Percentiles rank a stretch among this genome's conserved stretches.
Conservation (phyloP, 23 tunicate genomes). For the Phallusia fumigata region DNA sequence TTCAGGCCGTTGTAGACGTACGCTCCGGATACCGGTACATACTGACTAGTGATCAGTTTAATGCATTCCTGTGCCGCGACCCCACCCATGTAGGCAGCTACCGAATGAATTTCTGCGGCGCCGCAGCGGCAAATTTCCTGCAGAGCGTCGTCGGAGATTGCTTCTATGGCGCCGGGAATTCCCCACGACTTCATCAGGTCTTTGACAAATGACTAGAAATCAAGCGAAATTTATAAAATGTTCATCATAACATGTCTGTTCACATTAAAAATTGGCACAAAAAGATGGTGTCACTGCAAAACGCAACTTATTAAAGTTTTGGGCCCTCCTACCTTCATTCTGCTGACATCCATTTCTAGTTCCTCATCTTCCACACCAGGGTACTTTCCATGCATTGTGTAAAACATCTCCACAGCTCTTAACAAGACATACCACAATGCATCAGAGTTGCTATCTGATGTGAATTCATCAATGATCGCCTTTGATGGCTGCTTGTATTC, state of each 20-base stretch:
- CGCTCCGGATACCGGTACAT: constrained; percentile 67
- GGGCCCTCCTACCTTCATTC: constrained; percentile 72
- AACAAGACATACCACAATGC: constrained; percentile 81
- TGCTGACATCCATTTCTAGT: constrained; percentile 53
- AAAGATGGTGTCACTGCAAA: too few species aligned
- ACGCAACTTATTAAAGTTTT: too few species aligned
- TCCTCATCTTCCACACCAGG: constrained; percentile 57
- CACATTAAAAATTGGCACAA: too few species aligned
- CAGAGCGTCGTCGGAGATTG: constrained; percentile 61
- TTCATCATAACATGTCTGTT: too few species aligned
- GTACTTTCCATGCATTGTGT: constrained; percentile 26
- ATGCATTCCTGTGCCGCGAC: constrained; percentile 93
- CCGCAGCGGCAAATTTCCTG: constrained; percentile 86
- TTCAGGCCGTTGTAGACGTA: constrained; percentile 84
- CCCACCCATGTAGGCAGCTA: constrained; percentile 96
- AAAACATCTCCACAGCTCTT: constrained; percentile 60
- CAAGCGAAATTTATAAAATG: too few species aligned
- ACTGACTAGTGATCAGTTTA: constrained; percentile 81
- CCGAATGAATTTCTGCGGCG: constrained; percentile 87
- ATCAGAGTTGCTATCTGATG: constrained; percentile 55
- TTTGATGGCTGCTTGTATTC: constrained; percentile 60
- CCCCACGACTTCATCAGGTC: constrained; percentile 72
- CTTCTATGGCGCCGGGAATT: constrained; percentile 69
- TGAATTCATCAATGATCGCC: constrained; percentile 41
- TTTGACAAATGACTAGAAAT: constrained; percentile 32